phyloP scores from a whole-genome alignment of 2,888 invertebrate species.

The Hydrotaea cyrtoneurina region DNA sequence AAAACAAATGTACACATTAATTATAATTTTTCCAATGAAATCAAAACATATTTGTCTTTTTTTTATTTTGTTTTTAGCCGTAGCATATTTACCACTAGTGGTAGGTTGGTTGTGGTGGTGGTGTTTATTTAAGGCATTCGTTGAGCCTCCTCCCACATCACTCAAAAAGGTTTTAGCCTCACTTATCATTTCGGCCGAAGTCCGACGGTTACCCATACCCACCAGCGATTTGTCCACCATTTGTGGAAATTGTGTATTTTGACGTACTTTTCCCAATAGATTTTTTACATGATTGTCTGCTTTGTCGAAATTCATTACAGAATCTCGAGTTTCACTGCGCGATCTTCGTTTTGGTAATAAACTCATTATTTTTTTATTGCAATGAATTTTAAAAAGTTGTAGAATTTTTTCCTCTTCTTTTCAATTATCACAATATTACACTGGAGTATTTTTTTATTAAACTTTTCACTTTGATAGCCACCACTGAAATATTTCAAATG shows the following conservation, averaged over 20 bases:
- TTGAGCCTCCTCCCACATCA: slow-evolving; percentile 65
- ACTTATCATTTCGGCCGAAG: slow-evolving; percentile 90
- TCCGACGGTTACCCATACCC: slow-evolving; percentile 82
- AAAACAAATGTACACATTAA: slow-evolving; percentile 22
- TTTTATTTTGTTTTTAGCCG: neutral
- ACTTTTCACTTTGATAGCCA: slow-evolving; percentile 49
- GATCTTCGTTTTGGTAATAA: slow-evolving; percentile 74
- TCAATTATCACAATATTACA: neutral
- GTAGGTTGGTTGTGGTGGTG: slow-evolving; percentile 30
- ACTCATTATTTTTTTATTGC: slow-evolving; percentile 69
- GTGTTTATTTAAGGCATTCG: slow-evolving; percentile 27
- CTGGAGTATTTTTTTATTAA: neutral
- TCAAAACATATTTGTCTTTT: slow-evolving; percentile 11
- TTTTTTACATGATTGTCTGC: neutral
- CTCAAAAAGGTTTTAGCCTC: slow-evolving; percentile 86
- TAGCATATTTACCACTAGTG: slow-evolving; percentile 59
- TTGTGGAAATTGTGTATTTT: slow-evolving; percentile 56
- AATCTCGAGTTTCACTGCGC: slow-evolving; percentile 73
- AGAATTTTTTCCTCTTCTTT: slow-evolving; percentile 15
- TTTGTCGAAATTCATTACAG: slow-evolving; percentile 49
- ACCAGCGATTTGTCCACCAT: slow-evolving; percentile 52
- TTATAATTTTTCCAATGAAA: slow-evolving; percentile 24
- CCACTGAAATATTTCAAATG: slow-evolving; percentile 45
- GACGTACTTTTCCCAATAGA: slow-evolving; percentile 39
- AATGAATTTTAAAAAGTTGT: slow-evolving; percentile 11